Base-by-base conservation (phyloP, 2,888 invertebrate genomes). In the Antitype chi region DNA sequence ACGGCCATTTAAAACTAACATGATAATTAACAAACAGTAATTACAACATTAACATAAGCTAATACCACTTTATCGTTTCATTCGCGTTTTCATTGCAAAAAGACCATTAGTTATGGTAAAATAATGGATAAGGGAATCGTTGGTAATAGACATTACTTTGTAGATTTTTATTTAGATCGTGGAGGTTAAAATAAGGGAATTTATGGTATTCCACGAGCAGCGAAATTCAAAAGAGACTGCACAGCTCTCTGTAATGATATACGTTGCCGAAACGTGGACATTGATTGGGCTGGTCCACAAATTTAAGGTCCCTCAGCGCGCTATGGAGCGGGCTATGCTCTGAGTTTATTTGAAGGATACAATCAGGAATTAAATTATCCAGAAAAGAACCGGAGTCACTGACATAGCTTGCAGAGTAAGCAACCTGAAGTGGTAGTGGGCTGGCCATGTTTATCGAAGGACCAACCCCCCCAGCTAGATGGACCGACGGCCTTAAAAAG, bases 11-110 rank as follows among this genome's bases (percentile, higher is more conserved):
- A 53, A 57, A 84, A 53, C 66, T 28, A 59, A 81, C 84, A 76
- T 59, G 70, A 57, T 84, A 81, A 84, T 81, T 81, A 80, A 72
- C 28, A 52, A 69, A 70, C 66, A 47, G 57, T 72, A 74, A 73
- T 84, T 78, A 77, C 43, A 52, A 62, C 55, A 81, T 86, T 86
- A 62, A 74, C 80, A 72, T 81, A 82, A 79, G 60, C 38, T 59
- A 55, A 57, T 38, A 78, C 83, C 28, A 73, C 3, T 79, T 74
- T 74, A 84, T 62, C 38, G 60, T 17, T 55, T 17, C 20, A 17
- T 32, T 11, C 0, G 2, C 53, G 43, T 52, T 69, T 79, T 28
- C 15, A 20, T 79, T 66, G 55, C 43, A 69, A 74, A 74, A 69
- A 78, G 0, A 55, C 3, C 55, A 77, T 74, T n/a, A 20, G 3